phyloP scores from a whole-genome alignment of 2,888 invertebrate genomes.

The Thalpophila matura region DNA sequence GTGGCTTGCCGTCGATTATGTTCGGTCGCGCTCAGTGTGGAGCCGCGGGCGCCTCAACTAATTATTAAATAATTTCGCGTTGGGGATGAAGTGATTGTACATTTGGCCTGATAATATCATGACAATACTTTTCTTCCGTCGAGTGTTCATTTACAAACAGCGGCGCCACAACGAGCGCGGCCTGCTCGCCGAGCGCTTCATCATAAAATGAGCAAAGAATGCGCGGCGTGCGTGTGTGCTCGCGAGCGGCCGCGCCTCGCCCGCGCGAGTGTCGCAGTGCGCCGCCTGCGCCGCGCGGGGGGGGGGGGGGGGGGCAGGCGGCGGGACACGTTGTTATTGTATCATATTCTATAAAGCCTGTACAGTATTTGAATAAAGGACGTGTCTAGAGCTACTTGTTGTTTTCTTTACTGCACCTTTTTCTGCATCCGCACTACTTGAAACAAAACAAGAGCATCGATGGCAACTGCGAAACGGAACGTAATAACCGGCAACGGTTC shows the following conservation, averaged over 20 bases:
- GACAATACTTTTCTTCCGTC: slow-evolving; percentile 58
- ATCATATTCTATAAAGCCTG: slow-evolving; percentile 83
- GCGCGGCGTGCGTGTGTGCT: slow-evolving; percentile 23
- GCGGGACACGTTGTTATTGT: slow-evolving; percentile 73
- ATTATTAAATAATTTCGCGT: slow-evolving; percentile 37
- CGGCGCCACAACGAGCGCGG: slow-evolving; percentile 27
- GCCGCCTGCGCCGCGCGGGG: neutral
- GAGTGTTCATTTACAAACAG: slow-evolving; percentile 46
- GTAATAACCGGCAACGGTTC: no score
- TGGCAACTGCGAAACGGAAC: no score
- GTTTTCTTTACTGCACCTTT: neutral
- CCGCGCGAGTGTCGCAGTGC: neutral
- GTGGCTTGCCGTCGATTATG: slow-evolving; percentile 56
- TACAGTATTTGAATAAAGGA: slow-evolving; percentile 89
- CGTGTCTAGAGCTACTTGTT: slow-evolving; percentile 80
- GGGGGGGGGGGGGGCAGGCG: neutral
- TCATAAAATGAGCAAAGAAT: slow-evolving; percentile 34
- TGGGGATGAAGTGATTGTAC: slow-evolving; percentile 25
- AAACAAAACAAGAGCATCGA: neutral
- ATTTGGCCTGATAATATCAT: slow-evolving; percentile 52
- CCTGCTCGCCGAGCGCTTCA: slow-evolving; percentile 11
- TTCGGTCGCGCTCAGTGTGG: slow-evolving; percentile 37
- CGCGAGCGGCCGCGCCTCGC: slow-evolving; percentile 6
- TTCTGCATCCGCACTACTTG: neutral
- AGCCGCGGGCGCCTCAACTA: slow-evolving; percentile 6